Evolutionary conservation across 1,140 invertebrate genomes (phyloP).

Genomic region (Papilio polyxenes): DNA sequence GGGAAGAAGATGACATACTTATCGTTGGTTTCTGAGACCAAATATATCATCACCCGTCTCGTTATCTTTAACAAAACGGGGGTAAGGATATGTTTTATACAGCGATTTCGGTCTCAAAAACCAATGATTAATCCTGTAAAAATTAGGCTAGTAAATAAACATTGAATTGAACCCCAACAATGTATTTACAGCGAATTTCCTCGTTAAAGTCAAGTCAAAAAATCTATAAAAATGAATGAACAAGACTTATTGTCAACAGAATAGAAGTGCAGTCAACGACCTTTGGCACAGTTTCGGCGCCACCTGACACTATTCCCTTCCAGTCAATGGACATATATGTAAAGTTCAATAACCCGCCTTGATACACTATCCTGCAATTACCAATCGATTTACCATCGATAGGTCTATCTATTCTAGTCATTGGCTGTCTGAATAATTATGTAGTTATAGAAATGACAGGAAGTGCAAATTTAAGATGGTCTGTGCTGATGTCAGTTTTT

Average conservation of each 20-base stretch:
- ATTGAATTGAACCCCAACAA: too few relatives aligned
- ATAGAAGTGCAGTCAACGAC: conserved; percentile 54
- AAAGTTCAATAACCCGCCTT: conserved; percentile 51
- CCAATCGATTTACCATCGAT: conserved; percentile 10
- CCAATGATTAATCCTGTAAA: too few relatives aligned
- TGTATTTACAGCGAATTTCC: too few relatives aligned
- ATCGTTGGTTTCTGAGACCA: too few relatives aligned
- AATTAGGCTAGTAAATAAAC: too few relatives aligned
- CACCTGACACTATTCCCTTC: conserved; percentile 57
- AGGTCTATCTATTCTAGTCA: not conserved
- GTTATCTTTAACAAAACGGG: too few relatives aligned
- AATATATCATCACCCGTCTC: too few relatives aligned
- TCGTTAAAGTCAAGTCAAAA: not conserved
- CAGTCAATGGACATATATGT: conserved; percentile 55
- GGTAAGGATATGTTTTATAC: too few relatives aligned
- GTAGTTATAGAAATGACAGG: not conserved
- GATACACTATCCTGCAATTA: conserved; percentile 35
- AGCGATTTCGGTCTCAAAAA: too few relatives aligned
- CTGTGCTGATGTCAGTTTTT: not conserved
- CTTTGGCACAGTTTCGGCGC: conserved; percentile 64
- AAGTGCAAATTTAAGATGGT: not conserved
- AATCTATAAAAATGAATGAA: conserved; percentile 49
- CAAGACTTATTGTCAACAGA: conserved; percentile 49
- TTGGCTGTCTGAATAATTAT: conserved; percentile 2
- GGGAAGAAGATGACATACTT: too few relatives aligned